These are phyloP conservation scores for Euspilapteryx auroguttella DNA, from an alignment of 2,888 invertebrate species.

Conservation along the genomic window DNA sequence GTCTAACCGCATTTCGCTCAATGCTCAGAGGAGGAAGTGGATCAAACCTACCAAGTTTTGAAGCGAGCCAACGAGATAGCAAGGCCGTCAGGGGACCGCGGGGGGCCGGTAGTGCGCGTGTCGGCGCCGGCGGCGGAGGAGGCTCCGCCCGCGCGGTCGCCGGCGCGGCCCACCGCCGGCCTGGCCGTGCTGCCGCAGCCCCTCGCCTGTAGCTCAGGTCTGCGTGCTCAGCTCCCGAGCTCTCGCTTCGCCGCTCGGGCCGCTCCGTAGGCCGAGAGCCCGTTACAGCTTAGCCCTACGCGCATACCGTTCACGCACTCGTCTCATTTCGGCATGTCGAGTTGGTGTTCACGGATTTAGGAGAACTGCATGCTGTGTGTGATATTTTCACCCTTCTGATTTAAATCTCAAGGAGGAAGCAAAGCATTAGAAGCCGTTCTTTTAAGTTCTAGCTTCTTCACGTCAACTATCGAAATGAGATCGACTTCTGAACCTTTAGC, in stretches of 20 bases:
- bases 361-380: too few species aligned
- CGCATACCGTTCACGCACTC: too few species aligned
- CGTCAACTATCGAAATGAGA: too few species aligned
- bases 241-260: slow-evolving; percentile 40
- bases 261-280: slow-evolving; percentile 35
- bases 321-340: too few species aligned
- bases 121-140: slow-evolving; percentile 33
- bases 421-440: too few species aligned
- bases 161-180: slow-evolving; percentile 45
- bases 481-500: too few species aligned
- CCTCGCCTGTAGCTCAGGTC: slow-evolving; percentile 72
- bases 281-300: too few species aligned
- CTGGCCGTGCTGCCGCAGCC: slow-evolving; percentile 69
- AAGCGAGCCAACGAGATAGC: slow-evolving; percentile 91
- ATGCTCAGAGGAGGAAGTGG: slow-evolving; percentile 73
- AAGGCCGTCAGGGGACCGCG: slow-evolving; percentile 59
- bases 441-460: too few species aligned
- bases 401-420: too few species aligned
- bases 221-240: slow-evolving; percentile 45
- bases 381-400: too few species aligned
- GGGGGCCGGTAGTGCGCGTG: slow-evolving; percentile 48
- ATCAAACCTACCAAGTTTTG: slow-evolving; percentile 92
- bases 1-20: slow-evolving; percentile 43
- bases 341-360: too few species aligned
- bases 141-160: slow-evolving; percentile 38